These are phyloP conservation scores for Antennarius striatus DNA, from an alignment of 2,113 vertebrate species.

Conservation along the genomic window DNA sequence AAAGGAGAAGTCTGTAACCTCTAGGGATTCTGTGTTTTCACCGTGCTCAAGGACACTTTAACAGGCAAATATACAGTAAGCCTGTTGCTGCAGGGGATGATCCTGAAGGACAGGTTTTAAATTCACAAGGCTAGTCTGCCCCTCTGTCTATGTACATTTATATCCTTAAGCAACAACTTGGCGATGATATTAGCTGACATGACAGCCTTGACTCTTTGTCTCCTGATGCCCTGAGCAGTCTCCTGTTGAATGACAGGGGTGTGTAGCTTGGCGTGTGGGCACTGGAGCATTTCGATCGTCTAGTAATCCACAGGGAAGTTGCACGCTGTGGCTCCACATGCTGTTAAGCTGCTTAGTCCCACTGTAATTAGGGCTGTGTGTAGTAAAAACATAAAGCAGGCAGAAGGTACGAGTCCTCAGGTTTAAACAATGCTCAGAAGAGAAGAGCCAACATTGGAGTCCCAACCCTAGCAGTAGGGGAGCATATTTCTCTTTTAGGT, in stretches of 20 bases:
- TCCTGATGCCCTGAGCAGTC: slow-evolving; percentile 4
- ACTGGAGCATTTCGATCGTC: slow-evolving; percentile 36
- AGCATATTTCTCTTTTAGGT: slow-evolving; percentile 1
- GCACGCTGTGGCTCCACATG: slow-evolving; percentile 77
- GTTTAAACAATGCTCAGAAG: slow-evolving; percentile 10
- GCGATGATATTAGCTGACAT: slow-evolving; percentile 28
- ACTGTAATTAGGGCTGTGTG: slow-evolving; percentile 72
- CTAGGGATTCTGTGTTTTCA: slow-evolving; percentile 16
- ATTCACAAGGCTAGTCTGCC: slow-evolving; percentile 43
- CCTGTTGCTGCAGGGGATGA: slow-evolving; percentile 28
- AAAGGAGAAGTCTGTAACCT: slow-evolving; percentile 7
- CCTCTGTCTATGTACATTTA: slow-evolving; percentile 22
- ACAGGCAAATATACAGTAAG: background rate
- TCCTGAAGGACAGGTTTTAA: slow-evolving; percentile 36
- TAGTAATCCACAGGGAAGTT: slow-evolving; percentile 68
- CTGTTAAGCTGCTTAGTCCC: slow-evolving; percentile 80
- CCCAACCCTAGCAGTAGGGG: background rate
- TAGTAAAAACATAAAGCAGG: slow-evolving; percentile 71
- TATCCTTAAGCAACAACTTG: slow-evolving; percentile 23
- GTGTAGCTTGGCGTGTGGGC: slow-evolving; percentile 38
- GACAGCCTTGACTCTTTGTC: slow-evolving; percentile 32
- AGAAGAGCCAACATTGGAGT: background rate
- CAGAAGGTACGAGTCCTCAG: slow-evolving; percentile 20
- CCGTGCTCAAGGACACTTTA: slow-evolving; percentile 44
- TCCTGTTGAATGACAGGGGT: slow-evolving; percentile 48